Conservation (phyloP, 92 coral and sea anemone genomes). For the Parazoanthus atlanticus region DNA sequence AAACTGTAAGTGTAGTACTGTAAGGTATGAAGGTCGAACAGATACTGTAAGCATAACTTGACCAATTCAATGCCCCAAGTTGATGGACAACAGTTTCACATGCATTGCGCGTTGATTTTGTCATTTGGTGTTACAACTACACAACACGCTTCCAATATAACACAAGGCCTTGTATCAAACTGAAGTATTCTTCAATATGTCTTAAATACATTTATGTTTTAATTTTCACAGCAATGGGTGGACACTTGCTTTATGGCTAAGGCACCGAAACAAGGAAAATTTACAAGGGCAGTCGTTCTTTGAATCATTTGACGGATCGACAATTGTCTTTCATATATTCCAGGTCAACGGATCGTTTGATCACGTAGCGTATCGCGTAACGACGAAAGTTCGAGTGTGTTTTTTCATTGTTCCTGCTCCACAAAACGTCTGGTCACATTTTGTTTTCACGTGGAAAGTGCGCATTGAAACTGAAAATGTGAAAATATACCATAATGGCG, state of each 20-base stretch:
- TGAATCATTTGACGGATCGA: not conserved
- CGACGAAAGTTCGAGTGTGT: not conserved
- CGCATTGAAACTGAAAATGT: not conserved
- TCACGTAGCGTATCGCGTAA: conserved; percentile 28
- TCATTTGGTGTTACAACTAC: too few relatives aligned
- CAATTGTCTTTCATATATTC: conserved; percentile 38
- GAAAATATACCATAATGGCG: conserved; percentile 38
- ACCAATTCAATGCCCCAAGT: too few relatives aligned
- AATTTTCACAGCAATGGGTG: not conserved
- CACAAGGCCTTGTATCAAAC: too few relatives aligned
- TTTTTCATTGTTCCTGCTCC: not conserved
- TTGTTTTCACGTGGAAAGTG: conserved; percentile 9
- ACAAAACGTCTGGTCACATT: conserved; percentile 46
- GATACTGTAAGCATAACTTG: too few relatives aligned
- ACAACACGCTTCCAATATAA: too few relatives aligned
- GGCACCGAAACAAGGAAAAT: not conserved
- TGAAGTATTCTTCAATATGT: too few relatives aligned
- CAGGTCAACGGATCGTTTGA: conserved; percentile 34
- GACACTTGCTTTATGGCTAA: conserved; percentile 54
- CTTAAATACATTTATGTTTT: not conserved
- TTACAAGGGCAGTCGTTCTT: conserved; percentile 33
- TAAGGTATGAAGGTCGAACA: too few relatives aligned
- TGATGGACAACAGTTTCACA: too few relatives aligned
- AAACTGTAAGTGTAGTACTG: too few relatives aligned
- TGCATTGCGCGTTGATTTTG: too few relatives aligned